A percentile compares a stretch with the other conserved stretches of the same genome.
phyloP scores from a whole-genome alignment of 2,113 vertebrate species.

The Columbina picui region DNA sequence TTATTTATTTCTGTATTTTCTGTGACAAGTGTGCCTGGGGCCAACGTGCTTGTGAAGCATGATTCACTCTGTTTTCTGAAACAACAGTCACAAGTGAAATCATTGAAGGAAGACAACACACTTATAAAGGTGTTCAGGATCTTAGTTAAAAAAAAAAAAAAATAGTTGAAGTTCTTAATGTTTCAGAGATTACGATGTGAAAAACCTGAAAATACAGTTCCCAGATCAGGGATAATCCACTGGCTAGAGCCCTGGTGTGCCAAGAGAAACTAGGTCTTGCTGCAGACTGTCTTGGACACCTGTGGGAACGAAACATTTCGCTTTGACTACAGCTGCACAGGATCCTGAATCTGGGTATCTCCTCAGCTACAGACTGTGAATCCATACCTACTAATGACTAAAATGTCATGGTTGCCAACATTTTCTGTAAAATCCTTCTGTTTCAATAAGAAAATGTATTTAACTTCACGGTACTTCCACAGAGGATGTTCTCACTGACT shows the following conservation, averaged over 20 bases:
- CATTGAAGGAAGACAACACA: background rate
- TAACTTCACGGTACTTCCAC: slow-evolving; percentile 12
- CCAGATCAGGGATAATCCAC: background rate
- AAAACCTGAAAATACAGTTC: background rate
- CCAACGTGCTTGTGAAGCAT: background rate
- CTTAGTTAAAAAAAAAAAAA: background rate
- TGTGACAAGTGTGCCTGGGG: background rate
- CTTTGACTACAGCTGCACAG: background rate
- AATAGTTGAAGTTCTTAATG: fast-evolving
- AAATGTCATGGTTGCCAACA: background rate
- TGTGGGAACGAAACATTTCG: background rate
- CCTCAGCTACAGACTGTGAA: background rate
- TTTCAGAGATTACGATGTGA: background rate
- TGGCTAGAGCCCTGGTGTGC: background rate
- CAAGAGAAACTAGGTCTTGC: background rate
- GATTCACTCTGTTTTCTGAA: background rate
- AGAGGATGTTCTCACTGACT: background rate
- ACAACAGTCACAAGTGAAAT: background rate
- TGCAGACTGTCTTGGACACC: background rate
- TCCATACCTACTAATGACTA: background rate
- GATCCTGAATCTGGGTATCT: background rate
- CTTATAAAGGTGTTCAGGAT: background rate
- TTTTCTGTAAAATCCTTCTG: background rate
- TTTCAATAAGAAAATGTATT: background rate
- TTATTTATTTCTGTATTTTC: background rate